Evolutionary conservation across 2,888 invertebrate species (phyloP), one percentile per base, ranked within the genome.

Genomic region (Tetrapedia diversipes): DNA sequence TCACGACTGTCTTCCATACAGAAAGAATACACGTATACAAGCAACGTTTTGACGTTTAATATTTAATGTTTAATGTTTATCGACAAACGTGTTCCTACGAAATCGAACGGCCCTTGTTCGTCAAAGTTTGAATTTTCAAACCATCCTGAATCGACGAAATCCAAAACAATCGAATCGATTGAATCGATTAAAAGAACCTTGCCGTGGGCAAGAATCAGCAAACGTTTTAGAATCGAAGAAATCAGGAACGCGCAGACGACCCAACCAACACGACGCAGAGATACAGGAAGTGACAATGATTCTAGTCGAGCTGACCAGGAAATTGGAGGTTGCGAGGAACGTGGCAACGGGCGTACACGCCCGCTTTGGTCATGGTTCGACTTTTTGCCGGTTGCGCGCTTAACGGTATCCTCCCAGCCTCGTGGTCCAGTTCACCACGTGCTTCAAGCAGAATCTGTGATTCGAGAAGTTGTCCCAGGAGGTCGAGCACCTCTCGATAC

Each of bases 401-500:
- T 87, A 88, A 88, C 88, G 88, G 88, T 88, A 86, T 69, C 54
- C 32, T 59, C 71, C 67, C 76, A 81, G 83, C 86, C 86, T 87
- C 83, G 81, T 87, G 88, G 82, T 88, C 87, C 89, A 87, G 86
- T 87, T 87, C 80, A 80, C 82, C 85, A 83, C 80, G 81, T 85
- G 84, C 80, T 85, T 74, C 68, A 63, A 70, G 47, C 66, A 69
- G 78, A 71, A 32, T 51, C 75, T 34, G 51, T 63, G 65, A 70
- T 80, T 82, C 79, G 72, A 77, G 70, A 72, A 76, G 79, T 56
- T 72, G 70, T 60, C 59, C 66, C 61, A 61, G 66, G 69, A 85
- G 79, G 81, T 81, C 84, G 81, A 76, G 71, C 60, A 77, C 77
- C 83, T 83, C 63, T 64, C 49, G 34, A 68, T 54, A 54, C 63